A percentile compares a stretch with the other conserved stretches of the same genome.
Evolutionary conservation across 2,888 invertebrate genomes (phyloP).

Genomic region (Thumatha senex): DNA sequence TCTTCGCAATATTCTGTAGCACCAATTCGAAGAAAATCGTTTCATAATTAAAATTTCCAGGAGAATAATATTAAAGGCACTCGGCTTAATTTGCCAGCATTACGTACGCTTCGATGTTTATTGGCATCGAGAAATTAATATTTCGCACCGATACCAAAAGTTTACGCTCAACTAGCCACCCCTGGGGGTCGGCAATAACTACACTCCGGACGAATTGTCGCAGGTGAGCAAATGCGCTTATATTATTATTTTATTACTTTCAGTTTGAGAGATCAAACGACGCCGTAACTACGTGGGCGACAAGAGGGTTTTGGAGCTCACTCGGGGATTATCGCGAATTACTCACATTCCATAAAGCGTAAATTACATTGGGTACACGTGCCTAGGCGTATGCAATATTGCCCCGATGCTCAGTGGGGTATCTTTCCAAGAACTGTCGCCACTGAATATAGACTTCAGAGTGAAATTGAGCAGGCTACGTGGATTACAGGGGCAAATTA

Average conservation of each 20-base stretch:
- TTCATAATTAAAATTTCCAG: constrained; percentile 71
- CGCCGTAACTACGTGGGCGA: constrained; percentile 55
- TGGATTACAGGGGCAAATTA: too few species aligned
- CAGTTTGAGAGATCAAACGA: constrained; percentile 75
- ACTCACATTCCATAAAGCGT: constrained; percentile 80
- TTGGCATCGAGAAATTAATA: constrained; percentile 81
- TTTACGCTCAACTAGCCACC: constrained; percentile 81
- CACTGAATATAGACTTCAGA: constrained; percentile 40
- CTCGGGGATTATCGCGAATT: constrained; percentile 69
- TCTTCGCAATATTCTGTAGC: constrained; percentile 39
- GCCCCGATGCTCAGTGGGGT: constrained; percentile 48
- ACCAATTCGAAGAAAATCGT: constrained; percentile 55
- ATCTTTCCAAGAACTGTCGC: constrained; percentile 58
- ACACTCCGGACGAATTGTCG: constrained; percentile 69
- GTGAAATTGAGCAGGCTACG: constrained; percentile 5
- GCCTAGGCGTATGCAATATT: constrained; percentile 65
- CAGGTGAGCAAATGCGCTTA: constrained; percentile 79
- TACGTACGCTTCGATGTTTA: constrained; percentile 74
- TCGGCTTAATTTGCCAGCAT: constrained; percentile 79
- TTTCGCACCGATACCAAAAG: constrained; percentile 81
- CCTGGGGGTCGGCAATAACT: constrained; percentile 69
- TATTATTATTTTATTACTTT: constrained; percentile 73
- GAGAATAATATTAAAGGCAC: constrained; percentile 75
- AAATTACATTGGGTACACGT: constrained; percentile 74
- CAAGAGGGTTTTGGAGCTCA: constrained; percentile 20